These are phyloP conservation scores for Sus cebifrons DNA, from an alignment of 2,797 vertebrate species.

Conservation along the genomic window DNA sequence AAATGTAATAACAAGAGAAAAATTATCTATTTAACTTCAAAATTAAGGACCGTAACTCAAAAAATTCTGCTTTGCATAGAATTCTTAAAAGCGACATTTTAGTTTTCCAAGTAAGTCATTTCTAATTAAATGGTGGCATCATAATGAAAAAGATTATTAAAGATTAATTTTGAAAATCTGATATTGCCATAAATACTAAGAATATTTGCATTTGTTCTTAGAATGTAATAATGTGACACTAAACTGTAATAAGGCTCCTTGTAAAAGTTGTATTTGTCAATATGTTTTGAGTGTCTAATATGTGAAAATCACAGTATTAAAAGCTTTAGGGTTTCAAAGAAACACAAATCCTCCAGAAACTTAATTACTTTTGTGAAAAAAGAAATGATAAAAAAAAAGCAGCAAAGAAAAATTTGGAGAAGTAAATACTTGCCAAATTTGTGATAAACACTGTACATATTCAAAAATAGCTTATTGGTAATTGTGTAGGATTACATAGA, in stretches of 20 bases:
- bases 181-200: neutral
- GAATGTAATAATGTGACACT: neutral
- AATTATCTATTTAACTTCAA: slow-evolving; percentile 12
- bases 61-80: neutral
- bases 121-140: slow-evolving; percentile 22
- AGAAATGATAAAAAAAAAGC: neutral
- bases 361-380: neutral
- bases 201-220: slow-evolving; percentile 30
- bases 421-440: neutral
- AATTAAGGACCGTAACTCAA: slow-evolving; percentile 53
- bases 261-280: neutral
- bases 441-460: neutral
- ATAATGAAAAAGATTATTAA: slow-evolving; percentile 44
- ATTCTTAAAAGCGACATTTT: slow-evolving; percentile 38
- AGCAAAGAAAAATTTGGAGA: neutral
- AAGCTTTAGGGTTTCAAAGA: neutral
- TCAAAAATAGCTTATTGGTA: neutral
- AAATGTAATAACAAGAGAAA: slow-evolving; percentile 55
- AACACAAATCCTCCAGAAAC: neutral
- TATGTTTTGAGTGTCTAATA: neutral
- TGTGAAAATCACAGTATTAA: neutral
- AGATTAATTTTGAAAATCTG: slow-evolving; percentile 46
- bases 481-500: neutral
- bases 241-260: neutral
- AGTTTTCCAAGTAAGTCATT: slow-evolving; percentile 56